Conservation (phyloP, 2,797 vertebrate species). For the Sebastiscus albofasciatus region DNA sequence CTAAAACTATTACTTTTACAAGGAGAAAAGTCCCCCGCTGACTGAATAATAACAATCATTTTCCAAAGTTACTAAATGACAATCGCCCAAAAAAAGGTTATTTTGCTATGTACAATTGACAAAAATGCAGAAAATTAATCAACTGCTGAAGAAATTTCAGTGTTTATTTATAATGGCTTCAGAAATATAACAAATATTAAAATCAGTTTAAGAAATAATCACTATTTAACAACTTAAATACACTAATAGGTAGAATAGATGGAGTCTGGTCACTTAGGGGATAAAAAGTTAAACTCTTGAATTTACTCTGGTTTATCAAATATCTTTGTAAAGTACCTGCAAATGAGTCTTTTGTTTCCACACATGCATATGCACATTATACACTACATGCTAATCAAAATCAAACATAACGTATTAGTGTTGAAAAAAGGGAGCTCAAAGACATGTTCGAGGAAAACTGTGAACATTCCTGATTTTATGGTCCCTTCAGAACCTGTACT, state of each 20-base stretch:
- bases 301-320: background rate
- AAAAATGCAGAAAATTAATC: background rate
- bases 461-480: constrained; percentile 17
- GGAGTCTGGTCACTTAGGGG: background rate
- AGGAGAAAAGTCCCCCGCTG: background rate
- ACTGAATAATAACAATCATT: background rate
- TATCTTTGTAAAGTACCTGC: background rate
- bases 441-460: background rate
- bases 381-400: background rate
- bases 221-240: background rate
- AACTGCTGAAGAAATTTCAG: background rate
- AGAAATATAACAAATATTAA: background rate
- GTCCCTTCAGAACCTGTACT: background rate
- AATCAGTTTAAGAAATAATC: background rate
- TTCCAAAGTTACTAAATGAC: background rate
- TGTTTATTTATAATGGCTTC: background rate
- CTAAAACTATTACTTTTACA: background rate
- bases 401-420: background rate
- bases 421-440: background rate
- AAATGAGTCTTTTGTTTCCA: background rate
- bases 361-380: background rate
- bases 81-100: background rate
- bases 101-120: background rate
- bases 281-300: background rate
- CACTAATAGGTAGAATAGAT: background rate